Evolutionary conservation across 1,140 invertebrate genomes (phyloP), one percentile per base, ranked within the genome.

Genomic region (Cecropterus lyciades): DNA sequence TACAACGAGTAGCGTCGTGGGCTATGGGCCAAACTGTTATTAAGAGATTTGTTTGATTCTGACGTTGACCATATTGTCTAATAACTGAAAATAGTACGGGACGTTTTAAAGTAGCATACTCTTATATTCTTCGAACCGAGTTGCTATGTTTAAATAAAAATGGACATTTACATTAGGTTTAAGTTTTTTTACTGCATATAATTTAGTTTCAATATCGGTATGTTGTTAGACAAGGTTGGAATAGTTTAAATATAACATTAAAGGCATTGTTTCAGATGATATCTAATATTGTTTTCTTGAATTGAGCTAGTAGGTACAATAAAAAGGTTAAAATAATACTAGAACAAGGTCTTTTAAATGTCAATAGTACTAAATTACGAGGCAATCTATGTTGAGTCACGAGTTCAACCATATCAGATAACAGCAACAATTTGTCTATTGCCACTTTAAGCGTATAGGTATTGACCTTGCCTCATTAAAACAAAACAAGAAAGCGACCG

Each of bases 351-450:
- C 79, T 75, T 76, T 73, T 84, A 84, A 82, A 88, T 85, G 83
- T 82, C 84, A 87, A 72, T 79, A 66, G 62, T 70, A 67, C 67
- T 71, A 68, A 73, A 75, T 73, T 77, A 73, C 71, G 73, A 72
- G 77, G 70, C 79, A 80, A 83, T 80, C 84, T 81, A 72, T 77
- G 69, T 72, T 74, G 69, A 79, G 83, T 86, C 84, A 90, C 85
- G 85, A 87, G 73, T 74, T 74, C 68, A 62, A 73, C 65, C 69
- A 73, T 84, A 89, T 90, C 85, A 84, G 87, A 86, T 90, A 85
- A 77, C 80, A 73, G 71, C 72, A 69, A 65, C 76, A 71, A 88
- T 85, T 86, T 87, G 79, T 85, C 79, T 83, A 75, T 82, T 79
- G 79, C 79, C 78, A 81, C 79, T 84, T 77, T 71, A 73, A 55